A percentile compares a stretch with the other conserved stretches of the same genome.
Conservation (phyloP, 64 coral and sea anemone genomes). For the Stylophora pistillata region DNA sequence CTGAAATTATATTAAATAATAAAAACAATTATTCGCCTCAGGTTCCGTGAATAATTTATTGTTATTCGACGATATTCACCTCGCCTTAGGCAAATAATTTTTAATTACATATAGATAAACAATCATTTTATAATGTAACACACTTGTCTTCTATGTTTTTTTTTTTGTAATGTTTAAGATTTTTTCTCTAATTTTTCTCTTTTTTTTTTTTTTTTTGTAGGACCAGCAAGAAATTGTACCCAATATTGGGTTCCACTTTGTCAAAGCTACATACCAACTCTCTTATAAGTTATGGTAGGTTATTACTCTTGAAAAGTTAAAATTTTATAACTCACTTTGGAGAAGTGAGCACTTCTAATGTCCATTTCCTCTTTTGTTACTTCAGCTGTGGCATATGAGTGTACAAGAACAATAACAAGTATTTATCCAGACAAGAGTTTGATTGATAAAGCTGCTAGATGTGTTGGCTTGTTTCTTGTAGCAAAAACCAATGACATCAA, state of each 20-base stretch:
- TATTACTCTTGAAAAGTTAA: background rate
- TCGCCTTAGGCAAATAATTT: too few relatives aligned
- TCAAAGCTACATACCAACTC: conserved; percentile 59
- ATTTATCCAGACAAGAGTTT: conserved; percentile 87
- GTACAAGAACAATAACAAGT: conserved; percentile 76
- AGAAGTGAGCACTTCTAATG: background rate
- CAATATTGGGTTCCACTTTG: conserved; percentile 60
- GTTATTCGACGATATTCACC: too few relatives aligned
- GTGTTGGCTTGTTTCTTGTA: conserved; percentile 81
- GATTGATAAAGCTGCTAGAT: conserved; percentile 71
- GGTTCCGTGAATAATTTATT: too few relatives aligned
- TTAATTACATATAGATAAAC: too few relatives aligned
- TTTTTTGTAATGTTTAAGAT: background rate
- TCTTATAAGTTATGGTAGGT: conserved; percentile 87
- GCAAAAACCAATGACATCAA: conserved; percentile 83
- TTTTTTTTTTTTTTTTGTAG: conserved; percentile 43
- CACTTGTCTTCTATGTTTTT: too few relatives aligned
- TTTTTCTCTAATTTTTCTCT: background rate
- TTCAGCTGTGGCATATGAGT: conserved; percentile 91
- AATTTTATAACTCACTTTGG: background rate
- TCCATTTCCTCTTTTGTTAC: background rate
- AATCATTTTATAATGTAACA: too few relatives aligned
- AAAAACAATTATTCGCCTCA: too few relatives aligned
- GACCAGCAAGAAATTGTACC: conserved; percentile 75
- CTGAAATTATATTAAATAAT: too few relatives aligned